Base-by-base conservation (phyloP, 2,888 invertebrate genomes). In the Phorcus lineatus region DNA sequence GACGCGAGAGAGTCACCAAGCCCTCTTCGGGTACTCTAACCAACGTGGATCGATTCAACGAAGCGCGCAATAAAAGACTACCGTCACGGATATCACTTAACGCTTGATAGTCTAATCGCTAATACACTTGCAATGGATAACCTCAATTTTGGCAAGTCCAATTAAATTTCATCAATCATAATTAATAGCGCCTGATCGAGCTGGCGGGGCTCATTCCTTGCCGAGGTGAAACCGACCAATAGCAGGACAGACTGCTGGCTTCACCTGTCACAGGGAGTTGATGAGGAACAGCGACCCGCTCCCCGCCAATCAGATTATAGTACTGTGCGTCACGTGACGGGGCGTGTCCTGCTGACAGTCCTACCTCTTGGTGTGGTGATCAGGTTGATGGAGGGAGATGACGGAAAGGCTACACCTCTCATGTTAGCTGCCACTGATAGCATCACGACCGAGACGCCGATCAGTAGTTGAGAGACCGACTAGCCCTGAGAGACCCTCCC, bases 131-230 rank as follows among this genome's bases (percentile, higher is more conserved):
- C 36, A 40, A 78, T 62, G 40, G 52, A 70, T 76, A 75, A 79
- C 82, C 82, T 78, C 82, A 82, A 80, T 82, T 82, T 82, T 62
- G 57, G 78, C 79, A 66, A 70, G 75, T 75, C 57, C 74, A 76
- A 57, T 80, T 80, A 77, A 74, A 82, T 82, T 77, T 79, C 78
- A 82, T 82, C 80, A 78, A 82, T 82, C 82, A 82, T 82, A 78
- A 82, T 82, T 82, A 78, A 62, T 76, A 22, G 36, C 77, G 70
- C 40, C 62, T 79, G 79, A 79, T 79, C 74, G 57, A 19, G n/a
- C 74, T 57, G 79, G 79, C 57, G 54, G 53, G 74, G 55, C 67
- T n/a, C 24, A 17, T 76, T 55, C 55, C 31, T 55, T 11, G 19
- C 31, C 31, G n/a, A 17, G 24, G 11, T 24, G 28, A 24, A 17